Conservation (phyloP, 2,113 vertebrate genomes). For the Epinephelus lanceolatus region DNA sequence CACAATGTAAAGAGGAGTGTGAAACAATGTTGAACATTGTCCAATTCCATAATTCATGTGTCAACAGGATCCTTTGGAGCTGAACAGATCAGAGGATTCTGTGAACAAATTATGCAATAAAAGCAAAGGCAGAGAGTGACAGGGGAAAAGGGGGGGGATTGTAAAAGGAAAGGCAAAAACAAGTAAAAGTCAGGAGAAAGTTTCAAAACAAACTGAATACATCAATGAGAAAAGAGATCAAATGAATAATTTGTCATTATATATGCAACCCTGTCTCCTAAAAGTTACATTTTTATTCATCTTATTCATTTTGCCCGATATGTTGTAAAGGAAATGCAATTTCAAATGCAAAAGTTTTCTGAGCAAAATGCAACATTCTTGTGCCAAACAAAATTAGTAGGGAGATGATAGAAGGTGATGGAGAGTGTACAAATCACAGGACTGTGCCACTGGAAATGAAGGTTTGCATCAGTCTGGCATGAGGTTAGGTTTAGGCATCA, state of each 20-base stretch:
- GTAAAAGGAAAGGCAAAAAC: not conserved
- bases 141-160: not conserved
- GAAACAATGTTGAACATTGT: conserved; percentile 54
- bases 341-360: no score
- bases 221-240: conserved; percentile 3
- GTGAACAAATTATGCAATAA: conserved; percentile 63
- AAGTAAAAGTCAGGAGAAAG: conserved; percentile 19
- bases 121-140: conserved; percentile 34
- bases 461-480: not conserved
- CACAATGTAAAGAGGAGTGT: conserved; percentile 53
- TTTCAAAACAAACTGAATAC: conserved; percentile 30
- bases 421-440: not conserved
- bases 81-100: conserved; percentile 62
- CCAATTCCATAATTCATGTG: conserved; percentile 68
- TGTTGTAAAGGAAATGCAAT: not conserved
- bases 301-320: not conserved
- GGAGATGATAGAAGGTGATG: not conserved
- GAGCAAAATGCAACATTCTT: not conserved
- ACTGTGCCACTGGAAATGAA: not conserved
- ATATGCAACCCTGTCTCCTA: conserved; percentile 7
- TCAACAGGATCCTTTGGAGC: conserved; percentile 57
- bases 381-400: not conserved
- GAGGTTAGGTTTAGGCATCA: not conserved
- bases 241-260: conserved; percentile 31
- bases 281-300: not conserved